Conservation (phyloP, 2,113 vertebrate species). For the Burhinus oedicnemus region DNA sequence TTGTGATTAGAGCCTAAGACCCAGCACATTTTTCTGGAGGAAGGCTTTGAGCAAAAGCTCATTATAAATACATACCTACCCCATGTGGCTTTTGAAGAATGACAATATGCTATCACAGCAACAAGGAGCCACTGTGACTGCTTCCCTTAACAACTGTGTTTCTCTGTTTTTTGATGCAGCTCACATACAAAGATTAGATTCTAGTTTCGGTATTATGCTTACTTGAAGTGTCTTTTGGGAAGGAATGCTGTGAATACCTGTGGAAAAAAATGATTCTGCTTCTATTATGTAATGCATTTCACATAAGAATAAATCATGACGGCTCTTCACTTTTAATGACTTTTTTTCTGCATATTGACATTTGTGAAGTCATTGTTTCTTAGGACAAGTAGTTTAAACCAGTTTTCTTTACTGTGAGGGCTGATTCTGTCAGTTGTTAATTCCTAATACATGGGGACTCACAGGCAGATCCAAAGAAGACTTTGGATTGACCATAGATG, state of each 20-base stretch:
- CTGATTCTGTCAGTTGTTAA: neutral
- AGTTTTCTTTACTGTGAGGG: neutral
- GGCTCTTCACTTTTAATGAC: neutral
- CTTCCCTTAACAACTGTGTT: neutral
- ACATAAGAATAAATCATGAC: neutral
- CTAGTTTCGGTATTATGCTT: neutral
- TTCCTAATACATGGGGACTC: rapidly evolving
- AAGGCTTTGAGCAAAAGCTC: neutral
- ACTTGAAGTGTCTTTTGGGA: neutral
- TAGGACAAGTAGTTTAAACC: neutral
- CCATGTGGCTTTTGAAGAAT: neutral
- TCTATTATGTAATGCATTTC: neutral
- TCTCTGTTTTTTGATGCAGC: neutral
- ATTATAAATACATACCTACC: neutral
- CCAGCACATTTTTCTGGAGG: neutral
- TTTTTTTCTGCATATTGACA: neutral
- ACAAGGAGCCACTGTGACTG: neutral
- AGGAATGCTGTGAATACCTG: neutral
- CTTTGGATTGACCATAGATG: neutral
- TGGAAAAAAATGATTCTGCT: neutral
- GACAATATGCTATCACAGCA: neutral
- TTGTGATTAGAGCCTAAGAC: neutral
- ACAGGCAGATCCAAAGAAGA: neutral
- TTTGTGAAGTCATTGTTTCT: neutral
- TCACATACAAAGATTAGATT: neutral